Conservation (phyloP, 2,888 invertebrate species). For the Toxonevra muliebris region DNA sequence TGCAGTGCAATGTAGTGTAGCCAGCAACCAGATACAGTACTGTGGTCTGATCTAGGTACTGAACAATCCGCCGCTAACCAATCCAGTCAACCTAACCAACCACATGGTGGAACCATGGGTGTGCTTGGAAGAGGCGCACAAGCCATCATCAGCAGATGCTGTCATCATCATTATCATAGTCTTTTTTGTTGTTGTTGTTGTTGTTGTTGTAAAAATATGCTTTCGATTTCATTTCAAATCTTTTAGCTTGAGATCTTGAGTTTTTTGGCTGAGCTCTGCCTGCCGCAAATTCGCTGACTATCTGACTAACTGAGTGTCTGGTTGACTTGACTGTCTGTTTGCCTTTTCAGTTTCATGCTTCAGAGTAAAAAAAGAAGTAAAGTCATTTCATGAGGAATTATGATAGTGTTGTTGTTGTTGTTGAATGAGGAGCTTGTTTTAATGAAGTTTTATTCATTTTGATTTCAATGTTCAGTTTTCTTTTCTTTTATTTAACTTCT, state of each 20-base stretch:
- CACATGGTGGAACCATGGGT: no score
- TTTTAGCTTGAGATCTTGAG: slow-evolving; percentile 23
- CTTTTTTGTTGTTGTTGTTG: slow-evolving; percentile 2
- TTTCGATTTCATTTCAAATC: slow-evolving; percentile 50
- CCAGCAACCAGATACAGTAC: no score
- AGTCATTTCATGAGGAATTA: background rate
- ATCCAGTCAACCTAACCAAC: no score
- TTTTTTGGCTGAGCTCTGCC: background rate
- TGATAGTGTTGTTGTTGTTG: background rate
- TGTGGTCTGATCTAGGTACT: no score
- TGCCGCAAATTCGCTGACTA: background rate
- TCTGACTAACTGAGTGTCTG: background rate
- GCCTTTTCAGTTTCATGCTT: background rate
- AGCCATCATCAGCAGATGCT: no score
- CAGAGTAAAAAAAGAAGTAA: background rate
- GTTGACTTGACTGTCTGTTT: background rate
- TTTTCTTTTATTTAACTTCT: background rate
- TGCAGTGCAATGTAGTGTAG: no score
- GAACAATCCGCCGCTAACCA: no score
- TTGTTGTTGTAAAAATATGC: slow-evolving; percentile 38
- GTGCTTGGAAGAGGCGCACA: no score
- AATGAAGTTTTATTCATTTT: background rate
- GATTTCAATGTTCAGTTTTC: background rate
- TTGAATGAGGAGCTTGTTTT: background rate
- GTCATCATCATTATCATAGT: no score